These are phyloP conservation scores for Anguilla pacifica DNA, from an alignment of 2,797 vertebrate genomes.

Conservation along the genomic window DNA sequence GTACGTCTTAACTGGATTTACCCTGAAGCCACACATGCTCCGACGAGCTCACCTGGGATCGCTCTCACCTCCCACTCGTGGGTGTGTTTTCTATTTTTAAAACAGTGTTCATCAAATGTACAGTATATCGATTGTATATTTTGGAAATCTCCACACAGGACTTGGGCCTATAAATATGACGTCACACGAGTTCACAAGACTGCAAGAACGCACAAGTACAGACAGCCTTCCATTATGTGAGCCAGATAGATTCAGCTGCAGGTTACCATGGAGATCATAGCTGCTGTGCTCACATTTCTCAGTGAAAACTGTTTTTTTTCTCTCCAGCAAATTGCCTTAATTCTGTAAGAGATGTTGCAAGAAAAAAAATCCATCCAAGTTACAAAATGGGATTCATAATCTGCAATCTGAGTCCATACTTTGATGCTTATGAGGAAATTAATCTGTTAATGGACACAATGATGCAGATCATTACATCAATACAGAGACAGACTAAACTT, in stretches of 20 bases:
- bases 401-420: not conserved
- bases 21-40: no score
- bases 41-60: no score
- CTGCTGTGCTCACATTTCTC: conserved; percentile 3
- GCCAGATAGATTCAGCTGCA: not conserved
- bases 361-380: not conserved
- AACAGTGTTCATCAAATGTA: no score
- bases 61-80: no score
- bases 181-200: no score
- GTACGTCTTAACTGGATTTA: no score
- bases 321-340: conserved; percentile 8
- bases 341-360: not conserved
- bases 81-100: no score
- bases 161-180: no score
- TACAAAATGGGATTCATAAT: not conserved
- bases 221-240: not conserved
- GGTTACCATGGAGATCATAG: conserved; percentile 23
- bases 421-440: not conserved
- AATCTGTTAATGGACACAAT: not conserved
- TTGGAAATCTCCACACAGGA: no score
- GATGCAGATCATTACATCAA: not conserved
- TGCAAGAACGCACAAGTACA: no score
- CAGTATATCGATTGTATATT: no score
- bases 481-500: not conserved
- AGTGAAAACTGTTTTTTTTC: not conserved